These are phyloP conservation scores for Mythimna ferrago DNA, from an alignment of 2,888 invertebrate species.

Conservation along the genomic window DNA sequence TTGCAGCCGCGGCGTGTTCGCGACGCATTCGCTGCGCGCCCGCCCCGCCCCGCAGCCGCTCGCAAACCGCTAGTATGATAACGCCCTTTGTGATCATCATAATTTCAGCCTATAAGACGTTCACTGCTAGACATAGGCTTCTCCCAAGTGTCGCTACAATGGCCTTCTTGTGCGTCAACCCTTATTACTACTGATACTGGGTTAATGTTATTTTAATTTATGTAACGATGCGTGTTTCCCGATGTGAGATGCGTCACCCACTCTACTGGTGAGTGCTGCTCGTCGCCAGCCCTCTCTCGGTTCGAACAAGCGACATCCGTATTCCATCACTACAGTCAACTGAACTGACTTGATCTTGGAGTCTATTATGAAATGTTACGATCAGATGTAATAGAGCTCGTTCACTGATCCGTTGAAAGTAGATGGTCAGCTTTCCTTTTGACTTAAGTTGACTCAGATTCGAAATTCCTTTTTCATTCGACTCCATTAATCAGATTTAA, in stretches of 20 bases:
- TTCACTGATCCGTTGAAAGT: background rate
- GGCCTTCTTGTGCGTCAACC: no score
- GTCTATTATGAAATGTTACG: conserved; percentile 5
- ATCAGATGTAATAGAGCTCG: background rate
- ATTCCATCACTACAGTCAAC: background rate
- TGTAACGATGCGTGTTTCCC: conserved; percentile 13
- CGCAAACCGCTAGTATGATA: no score
- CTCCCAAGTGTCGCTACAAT: no score
- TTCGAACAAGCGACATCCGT: conserved; percentile 33
- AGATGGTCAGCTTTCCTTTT: background rate
- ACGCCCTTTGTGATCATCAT: background rate
- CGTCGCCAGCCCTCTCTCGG: conserved; percentile 10
- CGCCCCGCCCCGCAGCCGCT: no score
- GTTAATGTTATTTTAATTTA: conserved; percentile 6
- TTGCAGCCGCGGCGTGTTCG: no score
- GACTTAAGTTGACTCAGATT: background rate
- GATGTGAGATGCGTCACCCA: conserved; percentile 9
- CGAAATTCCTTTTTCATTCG: background rate
- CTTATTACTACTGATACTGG: background rate
- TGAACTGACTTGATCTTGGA: background rate
- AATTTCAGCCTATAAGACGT: background rate
- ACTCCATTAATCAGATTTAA: background rate
- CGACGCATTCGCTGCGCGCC: no score
- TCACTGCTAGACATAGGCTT: no score
- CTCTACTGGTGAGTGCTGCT: background rate